phyloP scores from a whole-genome alignment of 1,140 invertebrate genomes.

The Drosophila tropicalis region DNA sequence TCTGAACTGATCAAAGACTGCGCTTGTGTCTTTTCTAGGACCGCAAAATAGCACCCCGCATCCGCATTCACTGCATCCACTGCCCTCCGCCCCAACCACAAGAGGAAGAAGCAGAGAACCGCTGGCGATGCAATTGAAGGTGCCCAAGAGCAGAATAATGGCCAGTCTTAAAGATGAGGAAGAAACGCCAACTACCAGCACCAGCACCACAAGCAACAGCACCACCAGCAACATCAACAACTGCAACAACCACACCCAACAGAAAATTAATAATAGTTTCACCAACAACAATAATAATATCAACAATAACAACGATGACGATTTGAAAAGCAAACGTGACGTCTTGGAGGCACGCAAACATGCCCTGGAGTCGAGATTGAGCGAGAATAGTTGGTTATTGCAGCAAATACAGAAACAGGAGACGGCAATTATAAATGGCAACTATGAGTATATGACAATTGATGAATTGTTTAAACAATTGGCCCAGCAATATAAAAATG shows the following conservation, averaged over 20 bases:
- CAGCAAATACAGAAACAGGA: conserved; percentile 81
- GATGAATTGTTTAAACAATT: conserved; percentile 76
- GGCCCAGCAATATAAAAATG: conserved; percentile 75
- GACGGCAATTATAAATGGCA: conserved; percentile 73
- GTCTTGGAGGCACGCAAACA: conserved; percentile 69
- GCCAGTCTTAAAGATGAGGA: conserved; percentile 77
- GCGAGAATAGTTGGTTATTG: conserved; percentile 77
- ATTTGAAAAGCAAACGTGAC: conserved; percentile 63
- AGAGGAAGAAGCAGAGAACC: conserved; percentile 39
- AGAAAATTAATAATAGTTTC: conserved; percentile 27
- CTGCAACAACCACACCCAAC: conserved; percentile 40
- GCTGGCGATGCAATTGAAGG: conserved; percentile 77
- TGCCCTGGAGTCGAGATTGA: conserved; percentile 65
- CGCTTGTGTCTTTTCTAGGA: conserved; percentile 55
- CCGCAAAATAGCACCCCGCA: conserved; percentile 32
- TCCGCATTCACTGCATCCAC: conserved; percentile 15
- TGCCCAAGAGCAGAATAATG: conserved; percentile 71
- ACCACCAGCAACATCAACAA: conserved; percentile 38
- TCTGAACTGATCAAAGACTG: conserved; percentile 68
- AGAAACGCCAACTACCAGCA: conserved; percentile 62
- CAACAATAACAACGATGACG: conserved; percentile 61
- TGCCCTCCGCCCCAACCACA: conserved; percentile 28
- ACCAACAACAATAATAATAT: conserved; percentile 42
- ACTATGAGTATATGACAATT: conserved; percentile 76
- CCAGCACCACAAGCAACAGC: conserved; percentile 29